These are phyloP conservation scores for Potamilus streckersoni DNA, from an alignment of 1,140 invertebrate genomes.

Conservation along the genomic window DNA sequence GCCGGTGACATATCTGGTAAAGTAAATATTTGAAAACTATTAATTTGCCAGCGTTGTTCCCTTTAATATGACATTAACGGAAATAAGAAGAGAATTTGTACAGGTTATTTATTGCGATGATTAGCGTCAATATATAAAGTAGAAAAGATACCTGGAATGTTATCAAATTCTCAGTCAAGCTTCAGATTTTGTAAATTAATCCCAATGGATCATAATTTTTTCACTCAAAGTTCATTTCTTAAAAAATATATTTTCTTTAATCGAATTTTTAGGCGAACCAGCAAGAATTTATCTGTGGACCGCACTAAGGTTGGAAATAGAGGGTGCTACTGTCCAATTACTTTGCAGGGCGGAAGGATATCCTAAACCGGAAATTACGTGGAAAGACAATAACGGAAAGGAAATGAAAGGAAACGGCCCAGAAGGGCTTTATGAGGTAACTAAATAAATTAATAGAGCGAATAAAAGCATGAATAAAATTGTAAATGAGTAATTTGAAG, in stretches of 20 bases:
- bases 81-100: too few relatives aligned
- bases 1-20: too few relatives aligned
- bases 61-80: too few relatives aligned
- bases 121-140: not conserved
- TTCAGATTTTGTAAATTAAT: not conserved
- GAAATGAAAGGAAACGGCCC: constrained; percentile 25
- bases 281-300: constrained; percentile 70
- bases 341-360: constrained; percentile 78
- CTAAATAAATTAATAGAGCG: too few relatives aligned
- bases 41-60: too few relatives aligned
- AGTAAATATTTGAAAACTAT: too few relatives aligned
- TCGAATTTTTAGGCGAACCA: constrained; percentile 31
- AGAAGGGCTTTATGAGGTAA: not conserved
- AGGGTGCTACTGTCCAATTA: constrained; percentile 76
- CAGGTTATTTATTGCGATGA: too few relatives aligned
- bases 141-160: not conserved
- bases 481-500: too few relatives aligned
- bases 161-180: not conserved
- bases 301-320: constrained; percentile 67
- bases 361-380: constrained; percentile 75
- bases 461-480: too few relatives aligned
- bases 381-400: constrained; percentile 69
- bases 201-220: not conserved
- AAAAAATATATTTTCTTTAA: constrained; percentile 4
- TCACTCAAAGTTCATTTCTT: not conserved